Evolutionary conservation across 2,797 vertebrate species (phyloP), one percentile per base, ranked within the genome.

Genomic region (Sitta carolinensis): DNA sequence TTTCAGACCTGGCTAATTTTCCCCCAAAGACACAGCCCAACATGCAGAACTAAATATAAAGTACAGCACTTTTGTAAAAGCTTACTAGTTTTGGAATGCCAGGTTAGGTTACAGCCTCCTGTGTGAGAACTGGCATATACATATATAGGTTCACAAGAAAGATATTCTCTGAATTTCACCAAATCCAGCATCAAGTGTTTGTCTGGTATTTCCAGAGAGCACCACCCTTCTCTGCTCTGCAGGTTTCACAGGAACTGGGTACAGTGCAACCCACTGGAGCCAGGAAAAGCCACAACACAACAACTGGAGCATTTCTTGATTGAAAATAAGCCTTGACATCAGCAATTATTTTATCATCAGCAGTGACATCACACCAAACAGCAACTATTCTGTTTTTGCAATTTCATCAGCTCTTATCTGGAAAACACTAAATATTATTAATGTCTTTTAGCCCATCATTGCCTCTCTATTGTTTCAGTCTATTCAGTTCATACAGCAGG

Each of bases 111-210:
- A 23, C 34, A 87, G 16, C 4, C 12, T 47, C n/a, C 38, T 15
- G 29, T 3, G 7, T 27, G 66, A 52, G 38, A 73, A 66, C 0
- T 80, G 27, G 51, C n/a, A 79, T 16, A 26, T 3, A 10, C 6
- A 13, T 3, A 5, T 18, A 0, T 8, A 5, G 2, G 5, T 13
- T 22, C 32, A 43, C 12, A 5, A 3, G 22, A 30, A 32, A 81
- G 7, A 7, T 10, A 6, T 47, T 18, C 32, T 75, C 26, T 54
- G 54, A 27, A 13, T 78, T 50, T 20, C 64, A 45, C 58, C 38
- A 64, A 20, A 67, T 2, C 38, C 20, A 86, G 11, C 17, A 47
- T 4, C 30, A 29, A 45, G 7, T 3, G 43, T 72, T 66, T 75
- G 16, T 20, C 45, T 43, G 61, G 34, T 54, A 15, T 42, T 79